Evolutionary conservation across 2,888 invertebrate genomes (phyloP).

Genomic region (Cerceris rybyensis): DNA sequence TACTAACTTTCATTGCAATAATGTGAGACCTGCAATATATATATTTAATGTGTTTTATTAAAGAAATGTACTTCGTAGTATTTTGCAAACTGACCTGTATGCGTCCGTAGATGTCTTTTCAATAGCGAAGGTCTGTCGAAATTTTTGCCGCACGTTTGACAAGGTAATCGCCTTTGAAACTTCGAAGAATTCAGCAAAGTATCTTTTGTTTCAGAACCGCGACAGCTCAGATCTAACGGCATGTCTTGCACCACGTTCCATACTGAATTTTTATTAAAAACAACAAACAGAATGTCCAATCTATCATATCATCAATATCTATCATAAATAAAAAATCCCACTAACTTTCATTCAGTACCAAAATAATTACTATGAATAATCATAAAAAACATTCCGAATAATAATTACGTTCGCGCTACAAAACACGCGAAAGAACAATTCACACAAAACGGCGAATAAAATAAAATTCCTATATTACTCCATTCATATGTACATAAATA

Average conservation of each 20-base stretch:
- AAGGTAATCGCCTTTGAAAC: slow-evolving; percentile 79
- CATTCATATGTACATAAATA: too few relatives aligned
- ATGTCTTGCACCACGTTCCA: slow-evolving; percentile 64
- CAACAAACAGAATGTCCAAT: neutral
- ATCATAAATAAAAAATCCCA: neutral
- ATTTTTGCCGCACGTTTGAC: slow-evolving; percentile 86
- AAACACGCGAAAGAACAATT: too few relatives aligned
- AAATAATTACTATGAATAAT: too few relatives aligned
- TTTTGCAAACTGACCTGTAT: slow-evolving; percentile 83
- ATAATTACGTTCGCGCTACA: too few relatives aligned
- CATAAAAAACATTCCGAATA: too few relatives aligned
- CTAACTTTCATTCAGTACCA: too few relatives aligned
- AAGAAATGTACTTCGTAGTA: neutral
- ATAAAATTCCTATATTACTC: too few relatives aligned
- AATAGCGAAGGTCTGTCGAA: slow-evolving; percentile 88
- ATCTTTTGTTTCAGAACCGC: slow-evolving; percentile 30
- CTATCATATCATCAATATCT: neutral
- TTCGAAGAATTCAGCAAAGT: slow-evolving; percentile 43
- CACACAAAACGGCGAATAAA: too few relatives aligned
- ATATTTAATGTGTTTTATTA: neutral
- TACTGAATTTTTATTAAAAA: slow-evolving; percentile 18
- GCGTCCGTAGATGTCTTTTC: slow-evolving; percentile 87
- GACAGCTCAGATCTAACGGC: slow-evolving; percentile 73
- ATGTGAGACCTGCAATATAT: neutral
- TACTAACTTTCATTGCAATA: neutral